Base-by-base conservation (phyloP, 2,797 vertebrate genomes). In the Aselliscus stoliczkanus region DNA sequence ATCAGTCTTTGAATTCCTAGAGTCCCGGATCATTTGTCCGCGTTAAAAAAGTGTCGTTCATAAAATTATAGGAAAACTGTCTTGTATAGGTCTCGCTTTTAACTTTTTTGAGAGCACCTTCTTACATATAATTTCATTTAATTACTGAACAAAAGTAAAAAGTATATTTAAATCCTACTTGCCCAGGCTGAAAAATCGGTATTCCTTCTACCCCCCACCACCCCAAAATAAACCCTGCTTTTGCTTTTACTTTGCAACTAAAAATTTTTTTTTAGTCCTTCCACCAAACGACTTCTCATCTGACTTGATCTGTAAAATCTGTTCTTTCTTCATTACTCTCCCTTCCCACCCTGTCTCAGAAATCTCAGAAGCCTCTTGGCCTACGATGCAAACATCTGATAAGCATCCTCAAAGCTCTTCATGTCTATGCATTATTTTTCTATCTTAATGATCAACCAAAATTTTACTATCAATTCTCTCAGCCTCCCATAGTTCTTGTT, bases 1-100 rank as follows among this genome's bases (percentile, higher is more conserved):
- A 62, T 72, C n/a, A 67, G 6, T 88, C 52, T 90, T 73, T 44
- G 10, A 83, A 88, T 83, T 86, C 20, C 15, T 67, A 25, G 34
- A 80, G 23, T 72, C 20, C 44, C 11, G 1, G 23, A 67, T 58
- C 29, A 34, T 81, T 89, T 91, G 47, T 29, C 52, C 44, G 83
- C 15, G 27, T n/a, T 88, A 64, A 83, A 95, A 97, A 88, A 31
- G 20, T 69, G 77, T 67, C 72, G 73, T 86, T 96, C 42, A 87
- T 56, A 84, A 83, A 96, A 70, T 67, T 31, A 44, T 31, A 29
- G 39, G 69, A 79, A 76, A 2, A 60, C n/a, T 47, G n/a, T 54
- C 47, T 76, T 80, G 15, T 56, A 39, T 8, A 85, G 14, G 18
- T 76, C 52, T 85, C 93, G 29, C 4, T 34, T 90, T 88, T 81